phyloP scores from a whole-genome alignment of 2,113 vertebrate genomes.

The Ramphastos sulfuratus region DNA sequence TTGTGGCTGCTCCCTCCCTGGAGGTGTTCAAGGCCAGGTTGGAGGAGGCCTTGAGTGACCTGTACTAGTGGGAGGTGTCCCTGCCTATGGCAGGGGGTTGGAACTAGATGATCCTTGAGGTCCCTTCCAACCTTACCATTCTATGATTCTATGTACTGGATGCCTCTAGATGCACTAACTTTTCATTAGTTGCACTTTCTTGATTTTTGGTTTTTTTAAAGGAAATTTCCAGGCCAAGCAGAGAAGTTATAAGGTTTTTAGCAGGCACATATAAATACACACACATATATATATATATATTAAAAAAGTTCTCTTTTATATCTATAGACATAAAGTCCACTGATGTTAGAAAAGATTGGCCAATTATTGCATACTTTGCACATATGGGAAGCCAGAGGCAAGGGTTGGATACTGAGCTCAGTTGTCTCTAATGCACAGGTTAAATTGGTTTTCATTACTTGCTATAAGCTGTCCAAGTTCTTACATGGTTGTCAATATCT shows the following conservation, averaged over 20 bases:
- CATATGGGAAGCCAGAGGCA: background rate
- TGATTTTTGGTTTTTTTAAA: background rate
- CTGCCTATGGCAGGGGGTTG: no score
- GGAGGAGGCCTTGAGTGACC: no score
- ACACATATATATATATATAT: fast-evolving
- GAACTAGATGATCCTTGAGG: no score
- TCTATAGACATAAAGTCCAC: background rate
- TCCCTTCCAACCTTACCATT: no score
- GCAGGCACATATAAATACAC: background rate
- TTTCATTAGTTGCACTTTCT: background rate
- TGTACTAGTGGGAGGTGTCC: no score
- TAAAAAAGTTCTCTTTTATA: background rate
- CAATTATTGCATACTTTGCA: background rate
- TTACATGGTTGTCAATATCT: background rate
- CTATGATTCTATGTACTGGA: no score
- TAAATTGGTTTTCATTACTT: background rate
- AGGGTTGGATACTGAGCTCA: background rate
- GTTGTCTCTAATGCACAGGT: background rate
- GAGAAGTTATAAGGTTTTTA: background rate
- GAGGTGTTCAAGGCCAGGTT: no score
- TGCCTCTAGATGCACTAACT: background rate
- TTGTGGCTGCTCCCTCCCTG: no score
- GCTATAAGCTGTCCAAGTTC: background rate
- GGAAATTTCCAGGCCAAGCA: background rate
- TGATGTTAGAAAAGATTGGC: background rate